Base-by-base conservation (phyloP, 2,113 vertebrate species). In the Podarcis raffonei region DNA sequence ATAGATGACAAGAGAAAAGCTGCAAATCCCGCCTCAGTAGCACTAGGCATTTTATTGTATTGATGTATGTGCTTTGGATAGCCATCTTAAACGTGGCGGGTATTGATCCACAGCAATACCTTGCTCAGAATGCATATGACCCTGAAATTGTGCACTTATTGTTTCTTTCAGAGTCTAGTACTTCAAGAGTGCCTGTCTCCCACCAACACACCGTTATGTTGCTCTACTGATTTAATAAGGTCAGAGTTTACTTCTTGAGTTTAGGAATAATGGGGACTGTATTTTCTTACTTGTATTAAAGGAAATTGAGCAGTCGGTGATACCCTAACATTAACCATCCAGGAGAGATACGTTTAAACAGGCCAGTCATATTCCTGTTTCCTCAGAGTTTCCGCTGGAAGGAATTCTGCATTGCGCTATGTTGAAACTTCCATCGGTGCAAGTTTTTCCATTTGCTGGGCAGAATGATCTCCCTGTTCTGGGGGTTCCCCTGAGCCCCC, bases 81-180 rank as follows among this genome's bases (percentile, higher is more conserved):
- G 72, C 39, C 94, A 87, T 92, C 80, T 90, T 86, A 77, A 85
- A 13, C 69, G 69, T 66, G 85, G 23, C 88, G 90, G 91, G 37
- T 39, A 90, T 53, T 1, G 0, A 42, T 92, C 82, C 81, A 66
- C 18, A 27, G 90, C 32, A 86, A 86, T 84, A 86, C 81, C 74
- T 84, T 84, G 78, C 75, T 92, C 78, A 91, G 32, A 94, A 89
- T 62, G 30, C 15, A 66, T 27, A 71, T 65, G 77, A 94, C 91
- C 87, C 65, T 83, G 87, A 91, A 93, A 69, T 23, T 22, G 7
- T 81, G 48, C 62, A 77, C 32, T 71, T 74, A 89, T 81, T 62
- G 3, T 53, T 89, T 93, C 89, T 20, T 84, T 77, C 87, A 85
- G 71, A 87, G 80, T 39, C 57, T 23, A 93, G 27, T 39, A 75